phyloP scores from a whole-genome alignment of 2,797 vertebrate genomes.

The Scolopax bukidnonensis region DNA sequence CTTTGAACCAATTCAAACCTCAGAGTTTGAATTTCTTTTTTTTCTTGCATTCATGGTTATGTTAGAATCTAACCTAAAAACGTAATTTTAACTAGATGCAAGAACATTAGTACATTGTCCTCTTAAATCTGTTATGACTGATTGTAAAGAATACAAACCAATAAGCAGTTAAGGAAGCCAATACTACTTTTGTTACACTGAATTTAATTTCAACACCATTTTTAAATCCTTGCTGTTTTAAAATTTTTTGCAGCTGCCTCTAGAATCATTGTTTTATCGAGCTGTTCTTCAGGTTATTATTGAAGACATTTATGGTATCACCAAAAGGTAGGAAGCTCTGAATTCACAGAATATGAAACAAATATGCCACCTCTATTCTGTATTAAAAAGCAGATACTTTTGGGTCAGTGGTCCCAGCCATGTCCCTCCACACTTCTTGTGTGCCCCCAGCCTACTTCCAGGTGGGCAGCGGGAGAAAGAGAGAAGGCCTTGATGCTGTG shows the following conservation, averaged over 20 bases:
- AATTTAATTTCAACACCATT: conserved; percentile 9
- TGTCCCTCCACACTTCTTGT: neutral
- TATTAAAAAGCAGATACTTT: neutral
- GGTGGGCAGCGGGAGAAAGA: neutral
- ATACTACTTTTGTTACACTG: neutral
- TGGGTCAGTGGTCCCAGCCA: neutral
- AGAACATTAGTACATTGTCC: conserved; percentile 14
- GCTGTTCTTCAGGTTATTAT: conserved; percentile 95
- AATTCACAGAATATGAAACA: neutral
- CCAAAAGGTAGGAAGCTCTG: conserved; percentile 86
- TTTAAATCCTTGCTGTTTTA: conserved; percentile 28
- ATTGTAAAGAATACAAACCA: neutral
- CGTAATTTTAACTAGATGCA: conserved; percentile 4
- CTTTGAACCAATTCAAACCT: neutral
- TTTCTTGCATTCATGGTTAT: neutral
- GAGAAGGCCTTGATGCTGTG: neutral
- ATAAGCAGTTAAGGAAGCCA: neutral
- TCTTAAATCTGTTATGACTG: conserved; percentile 12
- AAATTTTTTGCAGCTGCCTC: conserved; percentile 85
- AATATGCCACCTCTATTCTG: neutral
- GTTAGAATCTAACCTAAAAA: neutral
- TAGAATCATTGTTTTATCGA: conserved; percentile 95
- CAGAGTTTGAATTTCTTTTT: neutral
- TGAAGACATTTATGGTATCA: conserved; percentile 87
- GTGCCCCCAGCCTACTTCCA: neutral